Percentiles rank a stretch among this genome's conserved stretches.
Evolutionary conservation across 2,888 invertebrate genomes (phyloP).

Genomic region (Sthenelais limicola): DNA sequence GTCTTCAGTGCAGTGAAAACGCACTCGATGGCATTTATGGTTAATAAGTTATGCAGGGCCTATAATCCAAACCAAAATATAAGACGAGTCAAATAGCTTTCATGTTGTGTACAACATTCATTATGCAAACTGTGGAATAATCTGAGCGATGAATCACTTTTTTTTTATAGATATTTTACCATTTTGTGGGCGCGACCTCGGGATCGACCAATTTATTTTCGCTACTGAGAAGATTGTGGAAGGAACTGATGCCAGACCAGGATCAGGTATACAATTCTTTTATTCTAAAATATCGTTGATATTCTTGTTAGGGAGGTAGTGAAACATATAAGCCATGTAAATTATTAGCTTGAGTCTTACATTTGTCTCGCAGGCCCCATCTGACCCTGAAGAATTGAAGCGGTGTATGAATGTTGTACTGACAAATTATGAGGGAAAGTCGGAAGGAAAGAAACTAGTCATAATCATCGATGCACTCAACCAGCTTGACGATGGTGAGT

Average conservation of each 20-base stretch:
- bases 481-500: constrained; percentile 57
- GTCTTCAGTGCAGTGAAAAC: too few species aligned
- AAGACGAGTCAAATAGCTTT: too few species aligned
- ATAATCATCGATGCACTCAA: constrained; percentile 56
- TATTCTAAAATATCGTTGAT: background rate
- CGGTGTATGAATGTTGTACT: constrained; percentile 53
- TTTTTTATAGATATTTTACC: constrained; percentile 56
- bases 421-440: constrained; percentile 43
- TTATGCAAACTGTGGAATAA: too few species aligned
- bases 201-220: constrained; percentile 54
- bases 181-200: constrained; percentile 56
- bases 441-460: constrained; percentile 47
- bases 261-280: constrained; percentile 43
- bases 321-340: background rate
- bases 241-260: constrained; percentile 50
- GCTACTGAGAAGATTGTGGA: constrained; percentile 52
- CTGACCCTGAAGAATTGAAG: constrained; percentile 53
- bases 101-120: too few species aligned
- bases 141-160: too few species aligned
- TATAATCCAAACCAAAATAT: too few species aligned
- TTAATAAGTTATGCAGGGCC: too few species aligned
- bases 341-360: background rate
- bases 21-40: too few species aligned
- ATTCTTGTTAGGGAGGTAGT: background rate
- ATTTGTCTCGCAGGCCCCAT: constrained; percentile 40